Percentiles rank a stretch among this genome's conserved stretches.
These are phyloP conservation scores for Buteo buteo DNA, from an alignment of 2,113 vertebrate species.

Conservation along the genomic window DNA sequence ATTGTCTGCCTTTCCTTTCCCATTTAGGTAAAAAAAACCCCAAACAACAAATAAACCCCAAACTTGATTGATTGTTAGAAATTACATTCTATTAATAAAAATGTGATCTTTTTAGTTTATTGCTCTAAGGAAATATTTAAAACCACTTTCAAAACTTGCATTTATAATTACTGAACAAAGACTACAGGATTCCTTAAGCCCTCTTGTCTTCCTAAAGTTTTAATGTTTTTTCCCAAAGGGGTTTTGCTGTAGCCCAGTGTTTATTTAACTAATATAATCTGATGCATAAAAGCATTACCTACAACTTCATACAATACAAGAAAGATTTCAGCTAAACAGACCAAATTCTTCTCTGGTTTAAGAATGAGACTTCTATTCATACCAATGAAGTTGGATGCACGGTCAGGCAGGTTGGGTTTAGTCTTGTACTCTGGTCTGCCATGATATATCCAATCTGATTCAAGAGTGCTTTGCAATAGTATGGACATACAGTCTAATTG, in stretches of 20 bases:
- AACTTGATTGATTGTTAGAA: background rate
- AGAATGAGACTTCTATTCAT: background rate
- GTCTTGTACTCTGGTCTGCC: background rate
- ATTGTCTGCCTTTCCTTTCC: background rate
- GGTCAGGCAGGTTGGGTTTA: background rate
- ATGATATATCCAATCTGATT: background rate
- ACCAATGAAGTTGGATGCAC: background rate
- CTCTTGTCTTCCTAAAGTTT: background rate
- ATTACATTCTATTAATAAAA: background rate
- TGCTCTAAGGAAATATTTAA: background rate
- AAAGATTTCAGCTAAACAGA: background rate
- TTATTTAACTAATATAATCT: background rate
- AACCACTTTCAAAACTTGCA: background rate
- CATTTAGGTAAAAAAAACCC: background rate
- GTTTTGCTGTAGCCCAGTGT: background rate
- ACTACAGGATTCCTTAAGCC: background rate
- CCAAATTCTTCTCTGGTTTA: background rate
- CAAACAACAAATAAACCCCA: no score
- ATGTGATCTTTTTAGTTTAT: background rate
- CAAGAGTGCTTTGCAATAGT: background rate
- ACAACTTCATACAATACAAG: background rate
- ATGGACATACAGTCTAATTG: background rate
- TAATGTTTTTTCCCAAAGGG: background rate
- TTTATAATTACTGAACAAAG: background rate
- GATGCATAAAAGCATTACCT: background rate